Evolutionary conservation across 2,113 vertebrate genomes (phyloP), one percentile per base, ranked within the genome.

Genomic region (Leucosticte australis): DNA sequence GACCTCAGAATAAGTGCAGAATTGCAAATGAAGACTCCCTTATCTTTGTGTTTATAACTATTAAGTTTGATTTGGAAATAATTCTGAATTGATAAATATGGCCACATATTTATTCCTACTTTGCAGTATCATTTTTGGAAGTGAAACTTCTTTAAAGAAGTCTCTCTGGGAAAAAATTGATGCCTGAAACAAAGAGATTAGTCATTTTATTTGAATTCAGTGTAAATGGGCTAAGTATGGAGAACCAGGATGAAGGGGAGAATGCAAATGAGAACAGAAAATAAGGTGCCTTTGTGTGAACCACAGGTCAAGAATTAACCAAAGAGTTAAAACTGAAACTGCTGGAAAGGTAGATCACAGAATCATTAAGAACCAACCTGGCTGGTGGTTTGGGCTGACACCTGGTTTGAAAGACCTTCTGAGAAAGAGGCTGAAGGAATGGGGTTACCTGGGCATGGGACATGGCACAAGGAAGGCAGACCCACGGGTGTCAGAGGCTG

Each of bases 101-200:
- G 5, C 13, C 21, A 70, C 4, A 52, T 52, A 75, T 49, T 70
- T 79, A 37, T 70, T 79, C 9, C 1, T 65, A 17, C n/a, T 69
- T 90, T 60, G 14, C 15, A 79, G 11, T 28, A 78, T 35, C 2
- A 60, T 56, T 82, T 88, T 47, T 78, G 23, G 9, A 69, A 60
- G 17, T 26, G 13, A 52, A 55, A 62, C 11, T 57, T 53, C 8
- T 57, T 63, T 31, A 7, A 35, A 76, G 27, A 24, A 44, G 2
- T 50, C 4, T 53, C 5, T 42, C 26, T 27, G 5, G 4, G 33
- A 24, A 57, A 49, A 53, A 28, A 7, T 0, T 0, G 1, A 16
- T 28, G 8, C 21, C 27, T 64, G 13, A 84, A 84, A 79, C 6
- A 76, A 67, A 46, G 12, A 68, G 31, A 49, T 59, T 46, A 30